Evolutionary conservation across 2,113 vertebrate genomes (phyloP).

Genomic region (Glareola pratincola): DNA sequence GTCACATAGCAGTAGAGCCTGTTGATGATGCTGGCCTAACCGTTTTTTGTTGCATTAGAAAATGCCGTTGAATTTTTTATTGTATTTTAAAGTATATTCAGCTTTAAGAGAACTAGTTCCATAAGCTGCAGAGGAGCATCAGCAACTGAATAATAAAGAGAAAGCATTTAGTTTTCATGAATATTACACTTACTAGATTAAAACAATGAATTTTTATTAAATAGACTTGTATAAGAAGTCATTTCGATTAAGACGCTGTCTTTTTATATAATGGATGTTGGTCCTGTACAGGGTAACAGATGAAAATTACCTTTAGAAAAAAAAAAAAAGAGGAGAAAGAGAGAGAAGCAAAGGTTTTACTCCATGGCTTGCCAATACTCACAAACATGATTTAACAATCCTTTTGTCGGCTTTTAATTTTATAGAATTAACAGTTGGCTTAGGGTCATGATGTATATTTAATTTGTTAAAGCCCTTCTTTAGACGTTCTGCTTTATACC

Average conservation of each 20-base stretch:
- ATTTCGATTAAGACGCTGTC: slow-evolving; percentile 58
- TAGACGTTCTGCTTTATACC: neutral
- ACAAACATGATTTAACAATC: neutral
- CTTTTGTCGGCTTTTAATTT: neutral
- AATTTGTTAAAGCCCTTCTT: neutral
- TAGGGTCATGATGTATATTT: neutral
- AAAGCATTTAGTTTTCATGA: slow-evolving; percentile 61
- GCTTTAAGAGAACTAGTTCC: slow-evolving; percentile 44
- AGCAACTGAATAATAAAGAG: slow-evolving; percentile 60
- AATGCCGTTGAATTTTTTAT: neutral
- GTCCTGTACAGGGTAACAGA: slow-evolving; percentile 40
- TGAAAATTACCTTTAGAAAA: slow-evolving; percentile 18
- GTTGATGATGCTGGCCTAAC: neutral
- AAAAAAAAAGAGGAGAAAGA: neutral
- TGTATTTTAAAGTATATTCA: neutral
- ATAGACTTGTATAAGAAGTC: slow-evolving; percentile 66
- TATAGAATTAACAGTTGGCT: neutral
- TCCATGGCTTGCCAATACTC: neutral
- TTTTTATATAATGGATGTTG: slow-evolving; percentile 56
- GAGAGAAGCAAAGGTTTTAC: neutral
- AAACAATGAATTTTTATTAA: slow-evolving; percentile 72
- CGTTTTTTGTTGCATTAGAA: neutral
- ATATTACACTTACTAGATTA: slow-evolving; percentile 67
- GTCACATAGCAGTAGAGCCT: neutral
- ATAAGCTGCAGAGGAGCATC: slow-evolving; percentile 39